Conservation (phyloP, 2,797 vertebrate species). For the Mico argentatus region DNA sequence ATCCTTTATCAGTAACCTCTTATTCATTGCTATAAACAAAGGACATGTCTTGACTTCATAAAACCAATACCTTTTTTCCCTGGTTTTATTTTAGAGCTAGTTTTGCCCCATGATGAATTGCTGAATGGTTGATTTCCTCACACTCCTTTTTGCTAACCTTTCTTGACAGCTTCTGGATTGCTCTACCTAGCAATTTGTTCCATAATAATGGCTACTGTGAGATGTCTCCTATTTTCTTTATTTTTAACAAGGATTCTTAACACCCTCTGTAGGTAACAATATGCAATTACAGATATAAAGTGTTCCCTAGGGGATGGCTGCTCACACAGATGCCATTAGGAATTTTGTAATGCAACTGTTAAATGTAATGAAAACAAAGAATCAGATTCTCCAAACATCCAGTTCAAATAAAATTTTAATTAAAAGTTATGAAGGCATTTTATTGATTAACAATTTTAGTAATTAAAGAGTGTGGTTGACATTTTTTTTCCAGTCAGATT, state of each 20-base stretch:
- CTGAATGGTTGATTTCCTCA: slow-evolving; percentile 95
- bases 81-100: slow-evolving; percentile 92
- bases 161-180: slow-evolving; percentile 97
- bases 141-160: slow-evolving; percentile 94
- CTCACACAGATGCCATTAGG: slow-evolving; percentile 91
- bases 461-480: slow-evolving; percentile 92
- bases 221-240: slow-evolving; percentile 89
- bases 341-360: slow-evolving; percentile 86
- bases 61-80: slow-evolving; percentile 88
- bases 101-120: slow-evolving; percentile 94
- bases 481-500: slow-evolving; percentile 87
- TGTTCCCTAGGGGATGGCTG: slow-evolving; percentile 87
- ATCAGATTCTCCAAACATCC: slow-evolving; percentile 89
- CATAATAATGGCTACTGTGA: slow-evolving; percentile 96
- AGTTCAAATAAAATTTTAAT: slow-evolving; percentile 93
- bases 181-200: slow-evolving; percentile 96
- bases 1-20: slow-evolving; percentile 78
- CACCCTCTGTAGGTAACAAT: slow-evolving; percentile 99
- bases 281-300: slow-evolving; percentile 97
- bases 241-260: slow-evolving; percentile 98
- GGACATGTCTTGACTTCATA: slow-evolving; percentile 89
- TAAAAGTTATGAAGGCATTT: slow-evolving; percentile 93
- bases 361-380: slow-evolving; percentile 89
- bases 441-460: slow-evolving; percentile 94
- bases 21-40: slow-evolving; percentile 88